These are phyloP conservation scores for Bellardia pandia DNA, from an alignment of 2,888 invertebrate genomes.

Conservation along the genomic window DNA sequence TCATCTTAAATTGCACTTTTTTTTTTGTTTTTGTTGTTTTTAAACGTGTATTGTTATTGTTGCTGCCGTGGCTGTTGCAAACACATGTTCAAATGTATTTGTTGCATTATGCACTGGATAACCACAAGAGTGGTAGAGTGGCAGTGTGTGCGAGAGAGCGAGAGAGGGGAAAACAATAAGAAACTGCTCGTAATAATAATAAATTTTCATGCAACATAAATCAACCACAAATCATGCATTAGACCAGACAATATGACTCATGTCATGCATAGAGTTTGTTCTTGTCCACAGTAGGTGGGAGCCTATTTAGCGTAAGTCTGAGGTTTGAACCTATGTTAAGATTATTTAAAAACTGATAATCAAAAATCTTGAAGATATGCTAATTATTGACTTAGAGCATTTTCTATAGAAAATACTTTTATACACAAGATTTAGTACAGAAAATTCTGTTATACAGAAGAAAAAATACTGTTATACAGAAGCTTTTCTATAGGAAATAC, in stretches of 20 bases:
- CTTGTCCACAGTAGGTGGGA: neutral
- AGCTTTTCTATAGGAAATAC: too few species aligned
- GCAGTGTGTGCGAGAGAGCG: neutral
- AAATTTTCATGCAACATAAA: constrained; percentile 64
- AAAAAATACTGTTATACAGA: too few species aligned
- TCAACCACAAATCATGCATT: constrained; percentile 61
- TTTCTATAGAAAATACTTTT: too few species aligned
- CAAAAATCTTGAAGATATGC: too few species aligned
- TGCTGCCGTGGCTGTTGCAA: constrained; percentile 26
- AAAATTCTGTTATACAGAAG: too few species aligned
- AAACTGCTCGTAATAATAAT: constrained; percentile 34
- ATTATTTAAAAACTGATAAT: too few species aligned
- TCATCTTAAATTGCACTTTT: constrained; percentile 51
- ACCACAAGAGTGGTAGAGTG: neutral
- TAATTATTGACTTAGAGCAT: too few species aligned
- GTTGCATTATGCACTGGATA: constrained; percentile 33
- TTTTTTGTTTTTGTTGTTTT: constrained; percentile 30
- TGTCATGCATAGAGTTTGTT: neutral
- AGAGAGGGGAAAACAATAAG: constrained; percentile 13
- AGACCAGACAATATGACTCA: constrained; percentile 65
- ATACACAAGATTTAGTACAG: too few species aligned
- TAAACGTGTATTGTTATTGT: constrained; percentile 26
- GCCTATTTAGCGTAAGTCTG: neutral
- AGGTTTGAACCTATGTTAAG: too few species aligned
- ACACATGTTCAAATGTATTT: constrained; percentile 61